A percentile compares a stretch with the other conserved stretches of the same genome.
Conservation (phyloP, 1,140 invertebrate species). For the Chironomus striatipennis region DNA sequence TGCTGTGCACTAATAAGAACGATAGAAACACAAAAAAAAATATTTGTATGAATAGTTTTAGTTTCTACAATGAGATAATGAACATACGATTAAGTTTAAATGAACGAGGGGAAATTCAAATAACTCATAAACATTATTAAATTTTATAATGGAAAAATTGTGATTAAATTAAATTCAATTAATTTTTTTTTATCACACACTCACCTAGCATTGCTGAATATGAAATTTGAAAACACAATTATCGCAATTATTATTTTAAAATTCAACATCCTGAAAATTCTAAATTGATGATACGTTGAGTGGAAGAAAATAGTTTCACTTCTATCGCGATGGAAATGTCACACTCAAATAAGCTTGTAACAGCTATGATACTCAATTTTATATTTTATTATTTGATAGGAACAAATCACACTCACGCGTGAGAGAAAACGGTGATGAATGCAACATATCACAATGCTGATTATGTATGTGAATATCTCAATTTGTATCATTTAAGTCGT, state of each 20-base stretch:
- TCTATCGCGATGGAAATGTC: neutral
- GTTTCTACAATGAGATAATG: too few species aligned
- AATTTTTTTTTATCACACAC: neutral
- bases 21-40: neutral
- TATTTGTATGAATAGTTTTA: neutral
- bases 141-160: neutral
- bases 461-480: neutral
- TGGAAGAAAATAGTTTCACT: neutral
- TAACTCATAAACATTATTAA: too few species aligned
- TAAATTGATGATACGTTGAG: neutral
- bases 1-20: neutral
- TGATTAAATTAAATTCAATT: neutral
- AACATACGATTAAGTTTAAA: too few species aligned
- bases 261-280: neutral
- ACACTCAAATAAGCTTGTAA: neutral
- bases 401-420: neutral
- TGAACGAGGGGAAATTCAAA: too few species aligned
- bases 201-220: neutral
- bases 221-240: neutral
- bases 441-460: neutral
- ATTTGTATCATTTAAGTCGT: neutral
- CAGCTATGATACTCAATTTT: neutral
- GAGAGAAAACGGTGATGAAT: neutral
- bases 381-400: neutral
- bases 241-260: slow-evolving; percentile 1